Evolutionary conservation across 64 coral and sea anemone species (phyloP).

Genomic region (Stylophora pistillata): DNA sequence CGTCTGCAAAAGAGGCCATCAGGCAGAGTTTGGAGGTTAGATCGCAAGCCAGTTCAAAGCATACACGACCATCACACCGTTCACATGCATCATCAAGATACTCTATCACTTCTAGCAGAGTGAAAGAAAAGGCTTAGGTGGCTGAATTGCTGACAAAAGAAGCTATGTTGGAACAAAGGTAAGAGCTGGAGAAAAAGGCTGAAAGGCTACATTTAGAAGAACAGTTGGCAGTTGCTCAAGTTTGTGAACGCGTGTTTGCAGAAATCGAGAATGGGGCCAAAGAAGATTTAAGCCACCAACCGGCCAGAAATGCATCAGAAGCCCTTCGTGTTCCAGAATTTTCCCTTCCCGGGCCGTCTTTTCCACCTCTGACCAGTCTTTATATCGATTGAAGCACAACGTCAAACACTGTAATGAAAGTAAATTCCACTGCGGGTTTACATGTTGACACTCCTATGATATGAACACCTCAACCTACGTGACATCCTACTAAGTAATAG

Average conservation of each 20-base stretch:
- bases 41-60: neutral
- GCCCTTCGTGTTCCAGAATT: neutral
- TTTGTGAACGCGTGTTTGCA: no score
- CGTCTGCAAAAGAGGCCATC: no score
- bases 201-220: slow-evolving; percentile 8
- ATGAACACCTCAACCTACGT: neutral
- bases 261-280: no score
- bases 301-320: neutral
- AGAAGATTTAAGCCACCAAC: no score
- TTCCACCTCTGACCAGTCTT: neutral
- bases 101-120: neutral
- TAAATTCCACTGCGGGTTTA: no score
- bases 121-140: neutral
- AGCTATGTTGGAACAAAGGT: neutral
- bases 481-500: neutral
- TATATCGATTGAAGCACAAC: neutral
- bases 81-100: neutral
- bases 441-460: neutral
- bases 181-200: slow-evolving; percentile 2
- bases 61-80: neutral
- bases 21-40: neutral
- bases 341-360: neutral
- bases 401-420: neutral
- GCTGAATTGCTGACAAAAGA: slow-evolving; percentile 3
- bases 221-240: neutral